Percentiles rank a stretch among this genome's conserved stretches.
Evolutionary conservation across 2,797 vertebrate genomes (phyloP).

Genomic region (Myotis pilosus): DNA sequence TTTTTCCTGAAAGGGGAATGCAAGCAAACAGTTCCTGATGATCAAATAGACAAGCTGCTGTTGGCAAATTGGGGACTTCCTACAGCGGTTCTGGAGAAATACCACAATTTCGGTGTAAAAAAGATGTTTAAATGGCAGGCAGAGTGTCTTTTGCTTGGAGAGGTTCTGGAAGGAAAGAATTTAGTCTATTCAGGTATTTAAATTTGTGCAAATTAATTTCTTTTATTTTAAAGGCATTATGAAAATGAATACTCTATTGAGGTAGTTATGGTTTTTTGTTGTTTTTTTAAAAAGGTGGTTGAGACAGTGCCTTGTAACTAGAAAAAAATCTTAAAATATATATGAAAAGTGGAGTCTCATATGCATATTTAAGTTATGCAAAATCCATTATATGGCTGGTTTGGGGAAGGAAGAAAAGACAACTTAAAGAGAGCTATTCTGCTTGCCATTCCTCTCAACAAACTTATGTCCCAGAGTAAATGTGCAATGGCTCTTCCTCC

Average conservation of each 20-base stretch:
- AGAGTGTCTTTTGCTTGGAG: constrained; percentile 93
- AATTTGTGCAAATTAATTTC: constrained; percentile 28
- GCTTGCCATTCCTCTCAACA: neutral
- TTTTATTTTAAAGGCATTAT: constrained; percentile 31
- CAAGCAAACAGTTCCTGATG: constrained; percentile 84
- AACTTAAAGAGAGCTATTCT: neutral
- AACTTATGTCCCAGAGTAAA: neutral
- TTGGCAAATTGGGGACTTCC: constrained; percentile 96
- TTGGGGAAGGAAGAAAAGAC: neutral
- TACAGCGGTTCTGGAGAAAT: constrained; percentile 90
- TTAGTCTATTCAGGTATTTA: constrained; percentile 95
- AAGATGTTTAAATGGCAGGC: constrained; percentile 99
- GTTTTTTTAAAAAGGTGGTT: neutral
- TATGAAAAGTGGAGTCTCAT: neutral
- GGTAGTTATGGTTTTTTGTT: neutral
- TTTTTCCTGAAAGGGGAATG: constrained; percentile 82
- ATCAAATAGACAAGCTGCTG: constrained; percentile 89
- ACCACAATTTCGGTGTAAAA: constrained; percentile 90
- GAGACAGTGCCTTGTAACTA: neutral
- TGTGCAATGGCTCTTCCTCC: neutral
- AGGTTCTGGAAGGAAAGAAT: constrained; percentile 93
- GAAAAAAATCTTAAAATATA: constrained; percentile 12
- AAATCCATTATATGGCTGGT: neutral
- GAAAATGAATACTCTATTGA: neutral
- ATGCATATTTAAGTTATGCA: neutral